Conservation (phyloP, 2,113 vertebrate species). For the Paracanthobrama guichenoti region DNA sequence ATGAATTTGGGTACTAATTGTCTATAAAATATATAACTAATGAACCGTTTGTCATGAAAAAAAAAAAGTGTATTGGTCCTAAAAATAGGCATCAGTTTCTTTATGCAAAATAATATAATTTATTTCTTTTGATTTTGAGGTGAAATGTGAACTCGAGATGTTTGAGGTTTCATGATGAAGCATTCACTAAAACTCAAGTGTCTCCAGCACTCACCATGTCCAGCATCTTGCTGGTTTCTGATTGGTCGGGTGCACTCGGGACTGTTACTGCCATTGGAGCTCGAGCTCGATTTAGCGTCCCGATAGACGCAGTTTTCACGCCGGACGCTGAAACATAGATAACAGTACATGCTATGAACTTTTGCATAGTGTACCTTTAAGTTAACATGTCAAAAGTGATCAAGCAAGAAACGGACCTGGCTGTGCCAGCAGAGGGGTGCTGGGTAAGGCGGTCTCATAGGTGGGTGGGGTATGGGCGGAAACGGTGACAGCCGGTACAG, state of each 20-base stretch:
- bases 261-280: conserved; percentile 90
- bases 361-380: no score
- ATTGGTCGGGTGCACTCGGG: conserved; percentile 91
- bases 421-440: conserved; percentile 88
- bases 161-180: conserved; percentile 34
- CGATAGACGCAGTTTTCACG: conserved; percentile 94
- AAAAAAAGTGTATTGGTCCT: background rate
- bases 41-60: background rate
- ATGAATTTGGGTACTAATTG: background rate
- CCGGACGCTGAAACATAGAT: conserved; percentile 70
- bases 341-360: background rate
- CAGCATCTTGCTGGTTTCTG: conserved; percentile 92
- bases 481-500: conserved; percentile 81
- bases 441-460: conserved; percentile 88
- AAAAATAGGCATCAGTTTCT: background rate
- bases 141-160: no score
- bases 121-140: no score
- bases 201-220: conserved; percentile 85
- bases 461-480: conserved; percentile 62
- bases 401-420: conserved; percentile 75
- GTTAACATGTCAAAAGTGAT: no score
- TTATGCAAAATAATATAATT: background rate
- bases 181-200: background rate
- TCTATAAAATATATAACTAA: background rate
- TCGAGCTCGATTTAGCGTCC: conserved; percentile 89